phyloP scores from a whole-genome alignment of 2,888 invertebrate genomes.

The Limnephilus marmoratus region DNA sequence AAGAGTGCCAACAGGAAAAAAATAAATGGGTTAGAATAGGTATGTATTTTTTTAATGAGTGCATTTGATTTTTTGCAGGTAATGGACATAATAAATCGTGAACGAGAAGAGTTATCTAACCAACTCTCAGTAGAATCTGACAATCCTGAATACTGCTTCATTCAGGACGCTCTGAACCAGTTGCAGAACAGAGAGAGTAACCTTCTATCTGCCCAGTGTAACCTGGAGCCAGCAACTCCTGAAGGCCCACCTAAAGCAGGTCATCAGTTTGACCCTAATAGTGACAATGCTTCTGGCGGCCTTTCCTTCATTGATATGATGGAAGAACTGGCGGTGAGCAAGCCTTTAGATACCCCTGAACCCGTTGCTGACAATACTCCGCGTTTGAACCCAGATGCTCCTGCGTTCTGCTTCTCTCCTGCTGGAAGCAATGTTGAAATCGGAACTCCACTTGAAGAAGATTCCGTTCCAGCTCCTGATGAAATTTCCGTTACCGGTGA shows the following conservation, averaged over 20 bases:
- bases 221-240: neutral
- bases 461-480: slow-evolving; percentile 70
- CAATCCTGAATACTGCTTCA: slow-evolving; percentile 90
- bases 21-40: slow-evolving; percentile 60
- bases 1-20: neutral
- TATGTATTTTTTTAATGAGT: neutral
- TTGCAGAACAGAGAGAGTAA: slow-evolving; percentile 75
- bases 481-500: slow-evolving; percentile 61
- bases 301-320: slow-evolving; percentile 48
- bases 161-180: slow-evolving; percentile 88
- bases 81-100: slow-evolving; percentile 84
- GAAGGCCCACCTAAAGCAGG: neutral
- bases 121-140: slow-evolving; percentile 83
- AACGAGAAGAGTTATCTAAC: slow-evolving; percentile 81
- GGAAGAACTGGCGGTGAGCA: neutral
- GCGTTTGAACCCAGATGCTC: slow-evolving; percentile 72
- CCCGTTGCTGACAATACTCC: neutral
- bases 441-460: slow-evolving; percentile 60
- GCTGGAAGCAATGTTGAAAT: neutral
- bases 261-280: neutral
- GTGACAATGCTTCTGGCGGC: slow-evolving; percentile 21
- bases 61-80: slow-evolving; percentile 72
- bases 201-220: slow-evolving; percentile 5
- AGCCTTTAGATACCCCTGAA: neutral
- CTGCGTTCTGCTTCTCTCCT: slow-evolving; percentile 68